These are phyloP conservation scores for Tupaia chinensis DNA, from an alignment of 2,113 vertebrate genomes.

Conservation along the genomic window DNA sequence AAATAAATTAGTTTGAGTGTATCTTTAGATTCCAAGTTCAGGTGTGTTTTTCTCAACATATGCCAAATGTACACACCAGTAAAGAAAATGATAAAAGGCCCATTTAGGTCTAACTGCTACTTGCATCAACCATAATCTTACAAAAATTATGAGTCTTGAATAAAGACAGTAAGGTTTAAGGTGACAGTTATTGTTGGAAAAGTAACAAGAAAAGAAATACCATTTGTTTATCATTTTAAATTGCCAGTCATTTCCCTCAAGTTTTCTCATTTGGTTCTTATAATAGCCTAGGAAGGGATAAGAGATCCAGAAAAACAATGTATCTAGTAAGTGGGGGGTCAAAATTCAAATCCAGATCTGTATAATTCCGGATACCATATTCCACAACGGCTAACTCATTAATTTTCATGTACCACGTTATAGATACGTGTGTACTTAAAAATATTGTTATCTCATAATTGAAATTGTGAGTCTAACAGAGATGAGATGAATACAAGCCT, in stretches of 20 bases:
- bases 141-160: not conserved
- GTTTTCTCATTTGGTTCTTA: slow-evolving; percentile 24
- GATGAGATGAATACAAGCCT: not conserved
- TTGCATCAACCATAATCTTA: not conserved
- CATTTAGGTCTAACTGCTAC: not conserved
- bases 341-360: slow-evolving; percentile 30
- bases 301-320: slow-evolving; percentile 28
- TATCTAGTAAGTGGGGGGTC: not conserved
- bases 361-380: not conserved
- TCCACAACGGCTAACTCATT: not conserved
- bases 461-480: not conserved
- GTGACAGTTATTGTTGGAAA: not conserved
- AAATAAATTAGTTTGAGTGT: not conserved
- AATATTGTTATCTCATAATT: not conserved
- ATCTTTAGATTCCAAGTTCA: slow-evolving; percentile 20
- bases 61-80: not conserved
- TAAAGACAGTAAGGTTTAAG: slow-evolving; percentile 14
- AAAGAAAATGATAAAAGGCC: not conserved
- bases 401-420: slow-evolving; percentile 4
- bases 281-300: not conserved
- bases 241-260: slow-evolving; percentile 24
- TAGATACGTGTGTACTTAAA: slow-evolving; percentile 20
- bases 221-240: slow-evolving; percentile 55
- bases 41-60: not conserved
- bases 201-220: not conserved